Evolutionary conservation across 1,140 invertebrate species (phyloP).

Genomic region (Ceratina calcarata): DNA sequence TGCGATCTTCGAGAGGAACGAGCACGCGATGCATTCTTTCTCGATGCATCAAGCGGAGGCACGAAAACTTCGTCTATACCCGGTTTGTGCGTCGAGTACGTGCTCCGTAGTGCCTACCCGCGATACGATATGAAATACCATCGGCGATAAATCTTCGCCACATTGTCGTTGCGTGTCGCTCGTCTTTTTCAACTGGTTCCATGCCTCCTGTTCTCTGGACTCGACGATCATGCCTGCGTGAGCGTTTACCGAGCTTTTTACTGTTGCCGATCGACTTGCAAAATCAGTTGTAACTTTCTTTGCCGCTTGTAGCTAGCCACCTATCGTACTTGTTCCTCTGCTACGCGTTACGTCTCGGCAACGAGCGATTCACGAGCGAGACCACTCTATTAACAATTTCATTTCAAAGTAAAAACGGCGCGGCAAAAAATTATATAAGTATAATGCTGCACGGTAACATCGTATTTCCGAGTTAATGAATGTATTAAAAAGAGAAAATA

Average conservation of each 20-base stretch:
- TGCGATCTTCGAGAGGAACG: not conserved
- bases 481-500: not conserved
- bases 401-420: not conserved
- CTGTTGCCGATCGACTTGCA: slow-evolving; percentile 50
- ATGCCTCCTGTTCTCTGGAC: not conserved
- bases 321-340: slow-evolving; percentile 7
- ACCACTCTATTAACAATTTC: not conserved
- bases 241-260: slow-evolving; percentile 25
- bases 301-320: slow-evolving; percentile 6
- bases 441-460: not conserved
- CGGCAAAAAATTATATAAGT: not conserved
- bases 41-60: not conserved
- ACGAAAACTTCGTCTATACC: slow-evolving; percentile 28
- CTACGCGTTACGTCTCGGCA: not conserved
- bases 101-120: slow-evolving; percentile 37
- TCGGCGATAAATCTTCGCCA: slow-evolving; percentile 56
- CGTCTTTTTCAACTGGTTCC: not conserved
- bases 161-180: slow-evolving; percentile 50
- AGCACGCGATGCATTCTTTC: slow-evolving; percentile 28
- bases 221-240: not conserved
- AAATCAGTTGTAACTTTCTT: slow-evolving; percentile 37
- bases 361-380: not conserved
- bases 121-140: slow-evolving; percentile 58
- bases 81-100: slow-evolving; percentile 1
- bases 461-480: not conserved